phyloP scores from a whole-genome alignment of 2,113 vertebrate species.

The Pandion haliaetus region DNA sequence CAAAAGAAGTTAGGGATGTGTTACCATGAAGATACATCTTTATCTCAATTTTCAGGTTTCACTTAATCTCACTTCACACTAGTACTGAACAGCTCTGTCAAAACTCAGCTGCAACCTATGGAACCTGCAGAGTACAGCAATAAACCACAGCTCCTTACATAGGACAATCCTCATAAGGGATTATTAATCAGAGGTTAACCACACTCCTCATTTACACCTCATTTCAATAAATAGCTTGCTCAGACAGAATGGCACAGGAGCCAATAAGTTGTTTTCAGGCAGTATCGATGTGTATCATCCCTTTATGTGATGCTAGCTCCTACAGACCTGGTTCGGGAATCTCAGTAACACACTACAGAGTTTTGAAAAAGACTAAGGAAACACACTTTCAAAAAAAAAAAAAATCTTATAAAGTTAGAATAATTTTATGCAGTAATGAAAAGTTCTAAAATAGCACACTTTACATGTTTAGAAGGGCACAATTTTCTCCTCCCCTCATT shows the following conservation, averaged over 20 bases:
- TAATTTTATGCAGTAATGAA: neutral
- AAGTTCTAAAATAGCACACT: neutral
- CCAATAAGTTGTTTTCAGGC: neutral
- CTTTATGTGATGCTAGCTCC: neutral
- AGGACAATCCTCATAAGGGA: neutral
- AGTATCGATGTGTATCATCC: neutral
- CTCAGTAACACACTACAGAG: neutral
- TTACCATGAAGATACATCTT: neutral
- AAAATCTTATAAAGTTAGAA: neutral
- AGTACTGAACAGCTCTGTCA: neutral
- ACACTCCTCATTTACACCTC: neutral
- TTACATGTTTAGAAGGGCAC: neutral
- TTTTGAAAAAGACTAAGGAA: neutral
- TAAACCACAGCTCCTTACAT: neutral
- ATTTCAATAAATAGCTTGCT: neutral
- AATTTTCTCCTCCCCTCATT: neutral
- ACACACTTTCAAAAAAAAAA: neutral
- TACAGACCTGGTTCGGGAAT: neutral
- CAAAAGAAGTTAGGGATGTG: neutral
- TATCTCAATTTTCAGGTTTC: neutral
- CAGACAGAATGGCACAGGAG: neutral
- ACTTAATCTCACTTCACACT: neutral
- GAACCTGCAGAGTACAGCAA: neutral
- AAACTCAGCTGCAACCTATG: neutral
- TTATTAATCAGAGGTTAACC: neutral